These are phyloP conservation scores for Hemithea aestivaria DNA, from an alignment of 2,888 invertebrate species.

Conservation along the genomic window DNA sequence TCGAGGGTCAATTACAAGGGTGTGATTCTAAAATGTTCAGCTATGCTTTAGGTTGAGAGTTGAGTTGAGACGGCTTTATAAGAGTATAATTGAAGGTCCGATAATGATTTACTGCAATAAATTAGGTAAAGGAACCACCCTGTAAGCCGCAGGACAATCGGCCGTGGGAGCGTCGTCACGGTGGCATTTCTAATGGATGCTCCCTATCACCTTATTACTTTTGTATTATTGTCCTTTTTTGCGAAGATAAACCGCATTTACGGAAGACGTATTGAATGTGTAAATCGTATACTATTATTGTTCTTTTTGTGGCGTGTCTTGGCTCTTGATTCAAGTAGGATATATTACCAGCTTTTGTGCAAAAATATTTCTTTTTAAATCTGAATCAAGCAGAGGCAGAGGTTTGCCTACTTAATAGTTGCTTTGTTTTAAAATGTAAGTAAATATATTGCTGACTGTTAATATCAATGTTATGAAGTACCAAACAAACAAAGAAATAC, in stretches of 20 bases:
- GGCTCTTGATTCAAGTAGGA: conserved; percentile 21
- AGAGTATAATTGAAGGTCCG: conserved; percentile 2
- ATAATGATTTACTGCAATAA: conserved; percentile 15
- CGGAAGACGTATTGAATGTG: conserved; percentile 34
- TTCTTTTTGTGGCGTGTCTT: conserved; percentile 41
- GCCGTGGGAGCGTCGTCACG: conserved; percentile 62
- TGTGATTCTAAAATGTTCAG: not conserved
- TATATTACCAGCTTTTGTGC: not conserved
- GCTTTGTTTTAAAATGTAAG: no score
- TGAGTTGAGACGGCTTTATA: not conserved
- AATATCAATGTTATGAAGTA: no score
- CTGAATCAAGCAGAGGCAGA: no score
- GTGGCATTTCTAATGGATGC: conserved; percentile 65
- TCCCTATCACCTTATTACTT: conserved; percentile 66
- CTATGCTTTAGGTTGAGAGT: not conserved
- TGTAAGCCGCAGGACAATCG: conserved; percentile 41
- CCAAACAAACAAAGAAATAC: no score
- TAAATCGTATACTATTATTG: conserved; percentile 35
- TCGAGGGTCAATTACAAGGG: no score
- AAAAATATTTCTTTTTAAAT: no score
- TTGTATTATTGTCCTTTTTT: conserved; percentile 69
- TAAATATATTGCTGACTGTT: no score
- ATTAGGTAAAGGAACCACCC: conserved; percentile 46
- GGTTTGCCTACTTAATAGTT: no score
- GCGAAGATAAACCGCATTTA: conserved; percentile 46